Base-by-base conservation (phyloP, 2,888 invertebrate genomes). In the Orthosia gothica region DNA sequence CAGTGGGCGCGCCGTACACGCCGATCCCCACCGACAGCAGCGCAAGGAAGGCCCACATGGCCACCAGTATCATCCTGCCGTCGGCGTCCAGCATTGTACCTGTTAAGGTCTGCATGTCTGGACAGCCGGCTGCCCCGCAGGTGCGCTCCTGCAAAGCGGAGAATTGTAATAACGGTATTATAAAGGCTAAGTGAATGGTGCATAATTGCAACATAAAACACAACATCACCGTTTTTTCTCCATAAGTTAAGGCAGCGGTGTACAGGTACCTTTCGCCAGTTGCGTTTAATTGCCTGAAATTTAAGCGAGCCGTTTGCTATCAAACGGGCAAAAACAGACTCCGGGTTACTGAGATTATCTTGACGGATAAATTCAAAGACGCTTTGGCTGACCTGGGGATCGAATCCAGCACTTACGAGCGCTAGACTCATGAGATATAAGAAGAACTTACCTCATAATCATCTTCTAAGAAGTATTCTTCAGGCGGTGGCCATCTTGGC, bases 381-480 rank as follows among this genome's bases (percentile, higher is more conserved):
- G 40, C 40, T 40, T 40, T 40, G 40, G 40, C 40, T 40, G 40
- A 40, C 40, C 40, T 40, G 40, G 40, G 9, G 40, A 40, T 40
- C 9, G 40, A 40, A 9, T 1, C 40, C 40, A 40, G 40, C 40
- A 40, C 40, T 40, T 40, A 9, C 40, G 9, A 40, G 40, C 40
- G 9, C 40, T 40, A 40, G 40, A 40, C 9, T 40, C 40, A 40
- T 9, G 40, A 40, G 40, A 9, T 9, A 40, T 9, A 67, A 13
- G 18, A 15, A 32, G 23, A 64, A 66, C 92, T 91, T 76, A 97
- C 97, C 94, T 97, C 97, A 82, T 95, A 96, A 91, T 97, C 97
- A 91, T 94, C 97, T 86, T 95, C 97, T 87, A 94, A 96, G 90
- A 96, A 97, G 84, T 95, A 97, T 88, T 97, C 97, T 86, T 97